Evolutionary conservation across 2,888 invertebrate genomes (phyloP), one percentile per base, ranked within the genome.

Genomic region (Nowickia ferox): DNA sequence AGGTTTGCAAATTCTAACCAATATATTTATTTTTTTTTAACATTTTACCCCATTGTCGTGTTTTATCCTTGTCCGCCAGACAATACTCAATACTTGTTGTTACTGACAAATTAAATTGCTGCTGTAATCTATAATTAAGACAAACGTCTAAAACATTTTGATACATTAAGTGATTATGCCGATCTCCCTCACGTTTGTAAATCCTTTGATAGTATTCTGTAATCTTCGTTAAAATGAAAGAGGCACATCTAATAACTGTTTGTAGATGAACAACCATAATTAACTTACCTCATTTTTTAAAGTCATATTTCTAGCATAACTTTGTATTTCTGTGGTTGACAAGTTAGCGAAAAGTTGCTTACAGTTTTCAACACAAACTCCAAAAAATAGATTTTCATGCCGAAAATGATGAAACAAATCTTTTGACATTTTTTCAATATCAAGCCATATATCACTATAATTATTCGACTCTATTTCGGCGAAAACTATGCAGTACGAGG

Each of bases 41-140:
- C n/a, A 42, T 19, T 17, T 75, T 80, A 84, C 84, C 84, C 9
- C 57, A 42, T 48, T 72, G 51, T 0, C 13, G 3, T 10, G 46
- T 46, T 6, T 87, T 87, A 9, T 88, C 84, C 1, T 88, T 84
- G 11, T 86, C 40, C 40, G 89, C 90, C 30, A 30, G 30, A 77
- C 92, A 92, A 68, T 92, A 92, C 69, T 92, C 90, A 53, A 92
- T 88, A 79, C 79, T 89, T 66, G 89, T 90, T 38, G 88, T 88
- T 11, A 92, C 61, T 8, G 87, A 79, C 51, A 89, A 87, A 13
- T 87, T 87, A 30, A 88, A 87, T 3, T 87, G 84, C 13, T 87
- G 84, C 3, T 87, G 77, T 38, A 90, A 90, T 30, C 87, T 86
- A 63, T 88, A 89, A 85, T 92, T 92, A 0, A 92, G 74, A 59